Percentiles rank a stretch among this genome's conserved stretches.
phyloP scores from a whole-genome alignment of 1,140 invertebrate species.

The Atopsyche davidsoni region DNA sequence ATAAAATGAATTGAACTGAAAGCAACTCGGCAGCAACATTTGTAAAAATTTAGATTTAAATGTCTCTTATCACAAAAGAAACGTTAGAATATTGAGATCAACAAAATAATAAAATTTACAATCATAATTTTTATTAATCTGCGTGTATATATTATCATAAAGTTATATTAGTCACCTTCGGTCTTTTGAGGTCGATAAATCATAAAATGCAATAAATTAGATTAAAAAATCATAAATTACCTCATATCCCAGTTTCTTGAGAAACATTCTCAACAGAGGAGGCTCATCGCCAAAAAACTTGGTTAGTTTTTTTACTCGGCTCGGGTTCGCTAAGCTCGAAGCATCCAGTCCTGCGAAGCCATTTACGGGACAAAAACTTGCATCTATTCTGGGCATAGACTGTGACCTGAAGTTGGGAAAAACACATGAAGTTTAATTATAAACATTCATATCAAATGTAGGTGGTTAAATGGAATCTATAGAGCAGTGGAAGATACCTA shows the following conservation, averaged over 20 bases:
- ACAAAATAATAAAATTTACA: slow-evolving; percentile 8
- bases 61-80: neutral
- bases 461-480: no score
- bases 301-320: slow-evolving; percentile 72
- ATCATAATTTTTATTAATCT: neutral
- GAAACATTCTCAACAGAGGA: slow-evolving; percentile 79
- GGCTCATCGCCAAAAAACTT: slow-evolving; percentile 94
- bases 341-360: slow-evolving; percentile 50
- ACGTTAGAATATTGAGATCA: neutral
- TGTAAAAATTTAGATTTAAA: neutral
- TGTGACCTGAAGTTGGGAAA: slow-evolving; percentile 25
- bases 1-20: no score
- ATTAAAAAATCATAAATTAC: slow-evolving; percentile 45
- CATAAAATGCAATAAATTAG: neutral
- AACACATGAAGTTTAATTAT: no score
- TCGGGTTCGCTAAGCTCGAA: slow-evolving; percentile 72
- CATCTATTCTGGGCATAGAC: slow-evolving; percentile 29
- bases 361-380: slow-evolving; percentile 32
- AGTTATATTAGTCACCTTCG: no score
- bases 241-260: slow-evolving; percentile 90
- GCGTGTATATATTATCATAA: no score
- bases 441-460: no score
- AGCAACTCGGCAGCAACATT: neutral
- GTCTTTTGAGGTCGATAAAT: neutral
- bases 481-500: no score